Conservation (phyloP, 2,797 vertebrate species). For the Myotis myotis region DNA sequence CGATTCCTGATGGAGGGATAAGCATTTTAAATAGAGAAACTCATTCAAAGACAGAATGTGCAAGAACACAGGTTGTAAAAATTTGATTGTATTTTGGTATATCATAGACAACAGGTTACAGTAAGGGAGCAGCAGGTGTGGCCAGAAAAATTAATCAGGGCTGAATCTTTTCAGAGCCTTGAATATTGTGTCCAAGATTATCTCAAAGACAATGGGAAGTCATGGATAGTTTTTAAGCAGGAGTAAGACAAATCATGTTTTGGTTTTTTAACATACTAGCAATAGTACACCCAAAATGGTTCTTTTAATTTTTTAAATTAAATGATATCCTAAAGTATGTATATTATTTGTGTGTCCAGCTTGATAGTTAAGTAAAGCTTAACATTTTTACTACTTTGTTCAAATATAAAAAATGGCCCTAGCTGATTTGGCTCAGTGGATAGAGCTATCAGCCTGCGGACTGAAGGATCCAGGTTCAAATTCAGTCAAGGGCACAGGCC, state of each 20-base stretch:
- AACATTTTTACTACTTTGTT: not conserved
- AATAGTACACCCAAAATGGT: not conserved
- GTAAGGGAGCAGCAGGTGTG: not conserved
- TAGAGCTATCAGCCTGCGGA: too few species aligned
- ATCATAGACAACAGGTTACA: not conserved
- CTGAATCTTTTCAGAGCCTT: not conserved
- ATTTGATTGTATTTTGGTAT: not conserved
- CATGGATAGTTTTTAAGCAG: not conserved
- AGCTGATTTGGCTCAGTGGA: too few species aligned
- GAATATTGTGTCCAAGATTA: not conserved
- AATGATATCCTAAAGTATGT: not conserved
- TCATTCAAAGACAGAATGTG: not conserved
- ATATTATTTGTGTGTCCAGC: not conserved
- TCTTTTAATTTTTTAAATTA: not conserved
- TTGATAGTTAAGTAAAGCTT: not conserved
- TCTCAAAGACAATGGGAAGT: not conserved
- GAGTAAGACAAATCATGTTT: not conserved
- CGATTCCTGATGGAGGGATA: not conserved
- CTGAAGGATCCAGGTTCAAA: too few species aligned
- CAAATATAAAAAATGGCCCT: not conserved
- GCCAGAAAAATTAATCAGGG: not conserved
- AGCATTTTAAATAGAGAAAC: slow-evolving; percentile 9
- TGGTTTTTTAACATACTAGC: not conserved
- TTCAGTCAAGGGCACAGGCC: too few species aligned
- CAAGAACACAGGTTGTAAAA: not conserved